A percentile compares a stretch with the other conserved stretches of the same genome.
Evolutionary conservation across 2,113 vertebrate species (phyloP).

Genomic region (Condylura cristata): DNA sequence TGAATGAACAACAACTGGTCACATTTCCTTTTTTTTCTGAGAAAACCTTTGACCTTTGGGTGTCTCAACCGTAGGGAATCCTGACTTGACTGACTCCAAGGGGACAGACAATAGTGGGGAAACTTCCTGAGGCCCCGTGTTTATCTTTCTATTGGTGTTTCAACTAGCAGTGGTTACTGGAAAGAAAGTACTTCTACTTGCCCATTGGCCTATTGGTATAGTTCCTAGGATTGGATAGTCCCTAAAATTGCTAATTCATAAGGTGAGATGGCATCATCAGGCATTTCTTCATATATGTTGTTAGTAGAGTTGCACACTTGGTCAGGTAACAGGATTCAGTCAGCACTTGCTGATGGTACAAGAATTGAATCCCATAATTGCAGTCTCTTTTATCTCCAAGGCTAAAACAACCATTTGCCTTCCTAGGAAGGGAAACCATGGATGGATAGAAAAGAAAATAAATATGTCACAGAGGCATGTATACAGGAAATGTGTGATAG

Average conservation of each 20-base stretch:
- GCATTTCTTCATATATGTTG: not conserved
- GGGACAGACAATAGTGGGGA: accelerated
- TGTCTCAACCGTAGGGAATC: not conserved
- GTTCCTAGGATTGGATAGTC: too few species aligned
- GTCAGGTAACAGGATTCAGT: not conserved
- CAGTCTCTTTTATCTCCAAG: too few species aligned
- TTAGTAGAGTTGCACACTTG: not conserved
- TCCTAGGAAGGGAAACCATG: not conserved
- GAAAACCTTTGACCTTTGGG: not conserved
- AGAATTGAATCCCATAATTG: too few species aligned
- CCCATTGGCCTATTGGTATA: too few species aligned
- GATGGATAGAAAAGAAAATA: not conserved
- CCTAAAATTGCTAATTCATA: not conserved
- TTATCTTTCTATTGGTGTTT: not conserved
- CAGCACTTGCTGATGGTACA: not conserved
- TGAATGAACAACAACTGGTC: not conserved
- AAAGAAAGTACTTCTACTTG: not conserved
- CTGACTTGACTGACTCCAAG: not conserved
- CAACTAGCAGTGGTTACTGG: not conserved
- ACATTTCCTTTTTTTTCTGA: not conserved
- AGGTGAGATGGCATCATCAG: not conserved
- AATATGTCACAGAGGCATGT: not conserved
- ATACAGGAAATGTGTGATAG: not conserved
- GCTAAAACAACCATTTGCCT: not conserved
- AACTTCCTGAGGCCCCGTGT: not conserved